Percentiles rank a stretch among this genome's conserved stretches.
These are phyloP conservation scores for Adelges cooleyi DNA, from an alignment of 1,140 invertebrate genomes.

Conservation along the genomic window DNA sequence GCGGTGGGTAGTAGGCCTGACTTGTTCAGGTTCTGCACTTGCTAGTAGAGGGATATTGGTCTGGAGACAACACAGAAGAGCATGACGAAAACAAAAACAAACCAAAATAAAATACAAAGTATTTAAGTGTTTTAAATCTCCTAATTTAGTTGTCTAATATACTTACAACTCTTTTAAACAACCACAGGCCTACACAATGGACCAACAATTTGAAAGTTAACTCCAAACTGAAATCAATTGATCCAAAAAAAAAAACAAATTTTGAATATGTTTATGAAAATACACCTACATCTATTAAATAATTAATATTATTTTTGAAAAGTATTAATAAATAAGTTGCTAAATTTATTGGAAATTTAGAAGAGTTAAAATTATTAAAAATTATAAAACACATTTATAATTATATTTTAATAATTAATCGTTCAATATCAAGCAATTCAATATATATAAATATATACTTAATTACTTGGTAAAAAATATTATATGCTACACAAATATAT, in stretches of 20 bases:
- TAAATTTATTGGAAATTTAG: slow-evolving; percentile 7
- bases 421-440: too few species aligned
- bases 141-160: slow-evolving; percentile 24
- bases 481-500: too few species aligned
- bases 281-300: slow-evolving; percentile 9
- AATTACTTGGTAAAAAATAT: too few species aligned
- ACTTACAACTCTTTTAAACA: slow-evolving; percentile 26
- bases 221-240: slow-evolving; percentile 29
- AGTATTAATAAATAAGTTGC: slow-evolving; percentile 12
- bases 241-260: slow-evolving; percentile 23
- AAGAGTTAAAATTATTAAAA: too few species aligned
- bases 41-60: slow-evolving; percentile 29
- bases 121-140: slow-evolving; percentile 21
- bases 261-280: slow-evolving; percentile 25
- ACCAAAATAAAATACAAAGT: slow-evolving; percentile 29
- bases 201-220: slow-evolving; percentile 25
- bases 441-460: too few species aligned
- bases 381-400: too few species aligned
- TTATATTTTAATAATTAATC: too few species aligned
- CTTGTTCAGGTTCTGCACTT: slow-evolving; percentile 24
- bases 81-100: slow-evolving; percentile 28
- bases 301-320: too few species aligned
- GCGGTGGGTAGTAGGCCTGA: slow-evolving; percentile 33
- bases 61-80: slow-evolving; percentile 23
- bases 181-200: slow-evolving; percentile 24